phyloP scores from a whole-genome alignment of 2,113 vertebrate genomes.

The Orcinus orca region DNA sequence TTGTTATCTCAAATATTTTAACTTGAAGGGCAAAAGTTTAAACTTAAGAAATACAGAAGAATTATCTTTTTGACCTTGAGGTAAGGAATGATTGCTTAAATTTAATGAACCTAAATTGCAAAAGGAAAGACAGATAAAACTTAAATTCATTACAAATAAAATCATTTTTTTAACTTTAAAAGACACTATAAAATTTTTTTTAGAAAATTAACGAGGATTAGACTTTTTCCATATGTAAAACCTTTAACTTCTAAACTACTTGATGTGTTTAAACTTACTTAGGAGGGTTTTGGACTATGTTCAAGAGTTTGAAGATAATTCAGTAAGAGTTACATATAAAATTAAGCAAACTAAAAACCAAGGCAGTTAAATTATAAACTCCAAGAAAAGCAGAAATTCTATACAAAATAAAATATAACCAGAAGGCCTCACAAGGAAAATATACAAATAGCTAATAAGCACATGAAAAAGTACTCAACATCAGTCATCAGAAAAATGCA shows the following conservation, averaged over 20 bases:
- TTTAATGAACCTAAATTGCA: background rate
- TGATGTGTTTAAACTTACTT: background rate
- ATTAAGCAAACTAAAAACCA: conserved; percentile 4
- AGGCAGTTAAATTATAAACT: background rate
- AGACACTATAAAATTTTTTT: background rate
- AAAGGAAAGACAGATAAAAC: background rate
- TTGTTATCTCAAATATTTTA: conserved; percentile 11
- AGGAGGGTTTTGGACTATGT: background rate
- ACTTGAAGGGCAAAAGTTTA: background rate
- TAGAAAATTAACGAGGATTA: background rate
- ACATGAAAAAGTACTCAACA: conserved; percentile 9
- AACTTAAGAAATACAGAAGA: background rate
- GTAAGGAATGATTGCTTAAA: conserved; percentile 1
- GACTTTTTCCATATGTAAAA: background rate
- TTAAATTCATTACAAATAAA: conserved; percentile 31
- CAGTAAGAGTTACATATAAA: background rate
- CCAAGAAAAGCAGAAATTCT: background rate
- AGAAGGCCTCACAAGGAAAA: background rate
- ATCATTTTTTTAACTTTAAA: background rate
- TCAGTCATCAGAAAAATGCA: background rate
- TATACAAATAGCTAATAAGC: background rate
- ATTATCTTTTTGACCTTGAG: background rate
- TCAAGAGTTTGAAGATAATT: background rate
- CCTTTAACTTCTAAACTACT: background rate
- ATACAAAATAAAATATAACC: conserved; percentile 17